phyloP scores from a whole-genome alignment of 2,113 vertebrate species.

The Seriola quinqueradiata region DNA sequence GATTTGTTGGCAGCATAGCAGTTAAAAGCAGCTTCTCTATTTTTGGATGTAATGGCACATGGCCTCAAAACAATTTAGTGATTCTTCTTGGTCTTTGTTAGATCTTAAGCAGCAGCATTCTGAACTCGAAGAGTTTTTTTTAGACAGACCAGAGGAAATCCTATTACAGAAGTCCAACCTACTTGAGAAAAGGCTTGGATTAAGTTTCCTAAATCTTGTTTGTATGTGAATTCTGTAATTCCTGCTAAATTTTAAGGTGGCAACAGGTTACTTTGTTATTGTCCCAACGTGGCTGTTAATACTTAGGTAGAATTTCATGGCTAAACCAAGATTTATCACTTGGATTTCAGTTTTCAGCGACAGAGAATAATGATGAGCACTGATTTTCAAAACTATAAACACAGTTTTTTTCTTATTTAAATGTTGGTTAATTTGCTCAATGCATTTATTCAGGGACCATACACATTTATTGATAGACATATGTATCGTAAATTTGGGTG shows the following conservation, averaged over 20 bases:
- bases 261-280: not conserved
- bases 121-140: conserved; percentile 21
- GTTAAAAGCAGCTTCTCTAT: conserved; percentile 27
- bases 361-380: too few species aligned
- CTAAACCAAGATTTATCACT: too few species aligned
- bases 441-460: too few species aligned
- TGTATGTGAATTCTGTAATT: not conserved
- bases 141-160: conserved; percentile 32
- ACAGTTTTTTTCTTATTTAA: too few species aligned
- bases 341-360: too few species aligned
- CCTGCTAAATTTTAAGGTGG: not conserved
- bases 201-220: not conserved
- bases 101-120: not conserved
- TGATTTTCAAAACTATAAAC: too few species aligned
- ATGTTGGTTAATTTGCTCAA: too few species aligned
- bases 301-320: not conserved
- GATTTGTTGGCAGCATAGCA: not conserved
- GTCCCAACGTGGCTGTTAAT: not conserved
- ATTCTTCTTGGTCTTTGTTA: not conserved
- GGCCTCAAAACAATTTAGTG: not conserved
- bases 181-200: not conserved
- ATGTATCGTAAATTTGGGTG: too few species aligned
- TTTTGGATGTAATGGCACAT: not conserved
- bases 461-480: too few species aligned
- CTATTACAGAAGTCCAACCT: not conserved